phyloP scores from a whole-genome alignment of 1,140 invertebrate species.

The Chionoecetes opilio region DNA sequence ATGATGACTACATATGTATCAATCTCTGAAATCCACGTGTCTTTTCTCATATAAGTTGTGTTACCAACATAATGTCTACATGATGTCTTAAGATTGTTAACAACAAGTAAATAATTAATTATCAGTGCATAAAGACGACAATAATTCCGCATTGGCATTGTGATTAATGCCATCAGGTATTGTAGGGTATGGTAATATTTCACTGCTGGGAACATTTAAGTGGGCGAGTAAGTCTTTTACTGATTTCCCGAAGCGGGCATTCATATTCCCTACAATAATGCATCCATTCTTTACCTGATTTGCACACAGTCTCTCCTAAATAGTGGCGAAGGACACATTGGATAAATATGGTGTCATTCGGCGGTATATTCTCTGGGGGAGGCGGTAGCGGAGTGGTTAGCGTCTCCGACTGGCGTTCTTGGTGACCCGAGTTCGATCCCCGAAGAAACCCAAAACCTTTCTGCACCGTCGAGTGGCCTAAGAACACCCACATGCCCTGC shows the following conservation, averaged over 20 bases:
- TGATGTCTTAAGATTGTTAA: conserved; percentile 25
- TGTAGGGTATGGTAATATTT: background rate
- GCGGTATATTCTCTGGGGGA: too few species aligned
- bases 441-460: too few species aligned
- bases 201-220: background rate
- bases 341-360: conserved; percentile 32
- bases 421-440: too few species aligned
- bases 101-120: conserved; percentile 42
- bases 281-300: background rate
- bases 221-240: conserved; percentile 30
- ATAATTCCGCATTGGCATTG: conserved; percentile 19
- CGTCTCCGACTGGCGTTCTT: too few species aligned
- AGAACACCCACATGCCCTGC: too few species aligned
- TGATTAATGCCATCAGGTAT: too few species aligned
- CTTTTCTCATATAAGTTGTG: conserved; percentile 36
- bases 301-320: conserved; percentile 5
- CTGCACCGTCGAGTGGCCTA: too few species aligned
- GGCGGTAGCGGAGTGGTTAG: too few species aligned
- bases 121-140: background rate
- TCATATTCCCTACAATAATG: background rate
- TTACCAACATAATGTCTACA: background rate
- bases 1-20: conserved; percentile 12
- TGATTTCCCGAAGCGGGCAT: conserved; percentile 41
- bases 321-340: conserved; percentile 39
- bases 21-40: conserved; percentile 23